Percentiles rank a stretch among this genome's conserved stretches.
These are phyloP conservation scores for Melipona quadrifasciata DNA, from an alignment of 1,140 invertebrate species.

Conservation along the genomic window DNA sequence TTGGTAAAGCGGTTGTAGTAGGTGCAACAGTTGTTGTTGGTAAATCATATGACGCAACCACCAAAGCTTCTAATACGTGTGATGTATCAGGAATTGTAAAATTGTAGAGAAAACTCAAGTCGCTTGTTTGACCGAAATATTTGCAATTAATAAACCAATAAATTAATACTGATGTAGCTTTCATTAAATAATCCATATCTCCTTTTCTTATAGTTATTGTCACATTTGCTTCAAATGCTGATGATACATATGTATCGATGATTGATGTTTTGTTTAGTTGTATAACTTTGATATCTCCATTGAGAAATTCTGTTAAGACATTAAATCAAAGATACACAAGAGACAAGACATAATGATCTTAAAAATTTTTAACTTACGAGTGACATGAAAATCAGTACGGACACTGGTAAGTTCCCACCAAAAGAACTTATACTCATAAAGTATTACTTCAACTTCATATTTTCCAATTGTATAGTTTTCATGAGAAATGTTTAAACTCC, in stretches of 20 bases:
- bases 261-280: conserved; percentile 84
- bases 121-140: conserved; percentile 85
- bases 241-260: conserved; percentile 84
- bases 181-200: conserved; percentile 84
- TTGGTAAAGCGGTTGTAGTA: conserved; percentile 59
- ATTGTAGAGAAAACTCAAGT: conserved; percentile 84
- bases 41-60: conserved; percentile 86
- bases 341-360: conserved; percentile 29
- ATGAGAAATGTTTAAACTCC: conserved; percentile 84
- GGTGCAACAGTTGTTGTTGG: conserved; percentile 83
- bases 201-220: conserved; percentile 83
- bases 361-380: conserved; percentile 80
- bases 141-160: conserved; percentile 91
- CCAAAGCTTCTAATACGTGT: conserved; percentile 87
- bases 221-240: conserved; percentile 82
- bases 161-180: conserved; percentile 85
- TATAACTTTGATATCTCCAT: conserved; percentile 84
- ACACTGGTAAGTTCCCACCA: conserved; percentile 77
- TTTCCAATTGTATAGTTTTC: conserved; percentile 82
- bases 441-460: conserved; percentile 84
- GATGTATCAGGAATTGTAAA: conserved; percentile 84
- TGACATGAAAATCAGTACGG: conserved; percentile 83
- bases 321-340: conserved; percentile 24
- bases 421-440: conserved; percentile 76
- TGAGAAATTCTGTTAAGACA: conserved; percentile 82